Base-by-base conservation (phyloP, 2,113 vertebrate genomes). In the Plectropomus leopardus region DNA sequence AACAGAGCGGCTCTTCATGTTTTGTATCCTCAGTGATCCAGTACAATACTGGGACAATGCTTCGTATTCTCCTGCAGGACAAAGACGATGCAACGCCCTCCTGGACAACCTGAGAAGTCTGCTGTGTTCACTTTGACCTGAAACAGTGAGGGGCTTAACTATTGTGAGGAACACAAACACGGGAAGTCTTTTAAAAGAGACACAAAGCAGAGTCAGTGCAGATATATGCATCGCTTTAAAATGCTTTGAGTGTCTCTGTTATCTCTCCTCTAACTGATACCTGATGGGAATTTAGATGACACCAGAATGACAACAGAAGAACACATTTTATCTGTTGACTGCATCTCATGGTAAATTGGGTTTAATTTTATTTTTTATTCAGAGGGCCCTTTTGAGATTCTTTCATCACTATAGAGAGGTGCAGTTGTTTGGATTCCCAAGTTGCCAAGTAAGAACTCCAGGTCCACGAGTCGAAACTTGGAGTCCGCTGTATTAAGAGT, bases 1-100 rank as follows among this genome's bases (percentile, higher is more conserved):
- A 84, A 79, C 60, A 70, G 82, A 86, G 61, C n/a, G 64, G 76
- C 79, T 83, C 81, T 72, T 84, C 76, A 26, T 48, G 55, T 21
- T 54, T 84, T 90, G 85, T 90, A 1, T 76, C 48, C 40, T 80
- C 78, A 21, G 70, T 55, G 47, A 83, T 85, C 30, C 63, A 11
- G 30, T 13, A 54, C 72, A 80, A 76, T 36, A 17, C 19, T 4
- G 30, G 53, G 54, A 87, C 81, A 87, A 85, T 73, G 73, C 23
- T 66, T 14, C 8, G 32, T 71, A 36, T 89, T 86, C 65, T 80
- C 51, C 16, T 15, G 26, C 10, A 40, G 78, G 69, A 92, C 67
- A 76, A 78, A 55, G 68, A 28, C 51, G n/a, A n/a, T 53, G 68
- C 72, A 78, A 83, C 60, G 60, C 83, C 88, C 88, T 65, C 4